Evolutionary conservation across 2,888 invertebrate species (phyloP).

Genomic region (Acrocyrtus sp.): DNA sequence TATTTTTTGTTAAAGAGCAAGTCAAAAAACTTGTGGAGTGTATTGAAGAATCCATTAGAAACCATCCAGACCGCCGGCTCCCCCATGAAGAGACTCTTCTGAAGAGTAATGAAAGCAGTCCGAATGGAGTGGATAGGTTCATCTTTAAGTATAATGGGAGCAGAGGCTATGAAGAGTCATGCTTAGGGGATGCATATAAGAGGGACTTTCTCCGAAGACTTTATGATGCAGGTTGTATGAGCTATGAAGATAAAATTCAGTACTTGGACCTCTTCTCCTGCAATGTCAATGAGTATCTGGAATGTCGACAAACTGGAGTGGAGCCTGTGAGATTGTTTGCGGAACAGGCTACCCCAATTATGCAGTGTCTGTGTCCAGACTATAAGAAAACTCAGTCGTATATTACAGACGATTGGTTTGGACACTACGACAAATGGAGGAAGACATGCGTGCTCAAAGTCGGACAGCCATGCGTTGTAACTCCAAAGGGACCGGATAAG

Average conservation of each 20-base stretch:
- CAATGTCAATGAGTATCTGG: conserved; percentile 16
- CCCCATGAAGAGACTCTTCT: not conserved
- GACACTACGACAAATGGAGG: conserved; percentile 5
- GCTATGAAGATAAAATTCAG: conserved; percentile 22
- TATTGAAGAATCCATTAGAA: not conserved
- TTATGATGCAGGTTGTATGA: conserved; percentile 14
- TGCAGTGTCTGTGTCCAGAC: conserved; percentile 29
- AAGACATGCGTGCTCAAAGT: conserved; percentile 20
- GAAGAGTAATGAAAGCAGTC: conserved; percentile 1
- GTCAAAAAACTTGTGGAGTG: conserved; percentile 18
- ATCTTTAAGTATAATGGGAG: conserved; percentile 16
- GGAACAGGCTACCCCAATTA: conserved; percentile 30
- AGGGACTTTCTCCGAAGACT: conserved; percentile 9
- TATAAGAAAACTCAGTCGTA: conserved; percentile 7
- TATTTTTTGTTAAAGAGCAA: not conserved
- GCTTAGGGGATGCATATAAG: conserved; percentile 25
- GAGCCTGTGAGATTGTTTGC: conserved; percentile 18
- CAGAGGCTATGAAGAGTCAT: conserved; percentile 9
- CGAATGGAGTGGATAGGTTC: not conserved
- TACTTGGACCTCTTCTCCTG: conserved; percentile 20
- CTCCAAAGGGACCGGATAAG: not conserved
- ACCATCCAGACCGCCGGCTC: not conserved
- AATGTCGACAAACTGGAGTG: conserved; percentile 17
- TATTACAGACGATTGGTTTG: not conserved
- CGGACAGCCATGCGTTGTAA: conserved; percentile 6